These are phyloP conservation scores for Setipinna tenuifilis DNA, from an alignment of 2,797 vertebrate species.

Conservation along the genomic window DNA sequence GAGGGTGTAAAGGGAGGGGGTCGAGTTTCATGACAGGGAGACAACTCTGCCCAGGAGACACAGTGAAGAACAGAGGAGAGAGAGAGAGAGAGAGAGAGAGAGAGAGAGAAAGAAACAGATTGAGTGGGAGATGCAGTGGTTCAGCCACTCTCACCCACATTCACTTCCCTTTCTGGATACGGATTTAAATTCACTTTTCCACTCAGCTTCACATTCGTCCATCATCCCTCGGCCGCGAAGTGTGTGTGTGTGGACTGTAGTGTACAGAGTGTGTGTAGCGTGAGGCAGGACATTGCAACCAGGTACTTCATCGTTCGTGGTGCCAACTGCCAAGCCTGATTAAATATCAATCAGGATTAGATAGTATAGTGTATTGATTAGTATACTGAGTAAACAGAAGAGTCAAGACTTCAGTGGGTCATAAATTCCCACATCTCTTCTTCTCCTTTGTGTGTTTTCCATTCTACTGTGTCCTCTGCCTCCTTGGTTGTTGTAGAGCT, in stretches of 20 bases:
- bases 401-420: background rate
- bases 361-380: background rate
- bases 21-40: background rate
- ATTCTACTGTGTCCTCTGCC: background rate
- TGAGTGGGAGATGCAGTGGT: constrained; percentile 21
- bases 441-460: background rate
- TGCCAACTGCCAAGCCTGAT: background rate
- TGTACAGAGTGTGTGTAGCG: background rate
- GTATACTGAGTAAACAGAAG: background rate
- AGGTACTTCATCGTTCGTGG: constrained; percentile 28
- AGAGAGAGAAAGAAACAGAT: constrained; percentile 9
- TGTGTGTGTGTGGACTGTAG: background rate
- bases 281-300: constrained; percentile 18
- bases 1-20: background rate
- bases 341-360: background rate
- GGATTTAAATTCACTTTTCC: constrained; percentile 24
- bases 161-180: constrained; percentile 40
- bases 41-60: background rate
- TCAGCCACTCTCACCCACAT: constrained; percentile 39
- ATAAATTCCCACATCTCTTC: background rate
- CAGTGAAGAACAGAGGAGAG: constrained; percentile 29
- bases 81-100: constrained; percentile 19
- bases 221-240: background rate
- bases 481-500: constrained; percentile 22
- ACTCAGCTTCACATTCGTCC: constrained; percentile 24